Conservation (phyloP, 2,888 invertebrate genomes). For the Cephus runcator region DNA sequence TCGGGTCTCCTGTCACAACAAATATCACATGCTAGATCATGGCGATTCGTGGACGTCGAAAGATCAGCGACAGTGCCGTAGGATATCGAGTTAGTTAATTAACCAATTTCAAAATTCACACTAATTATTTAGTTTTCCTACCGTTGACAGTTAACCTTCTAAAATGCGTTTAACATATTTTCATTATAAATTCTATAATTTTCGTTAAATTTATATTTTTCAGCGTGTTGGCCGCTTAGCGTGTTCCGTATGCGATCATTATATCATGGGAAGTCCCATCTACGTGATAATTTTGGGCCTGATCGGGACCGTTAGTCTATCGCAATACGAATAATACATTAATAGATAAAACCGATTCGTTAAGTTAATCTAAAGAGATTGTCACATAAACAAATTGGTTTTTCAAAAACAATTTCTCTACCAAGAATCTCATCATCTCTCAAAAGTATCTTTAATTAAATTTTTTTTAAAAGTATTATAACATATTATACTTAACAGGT, state of each 20-base stretch:
- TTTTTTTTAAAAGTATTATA: not conserved
- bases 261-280: slow-evolving; percentile 53
- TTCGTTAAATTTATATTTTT: slow-evolving; percentile 12
- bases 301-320: slow-evolving; percentile 61
- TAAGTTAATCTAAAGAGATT: not conserved
- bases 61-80: slow-evolving; percentile 13
- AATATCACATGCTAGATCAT: slow-evolving; percentile 20
- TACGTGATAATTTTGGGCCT: slow-evolving; percentile 59
- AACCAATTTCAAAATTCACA: not conserved
- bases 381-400: not conserved
- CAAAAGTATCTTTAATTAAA: not conserved
- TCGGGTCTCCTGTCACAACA: not conserved
- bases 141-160: not conserved
- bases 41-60: slow-evolving; percentile 35
- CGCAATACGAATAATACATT: slow-evolving; percentile 23
- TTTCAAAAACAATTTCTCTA: not conserved
- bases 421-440: not conserved
- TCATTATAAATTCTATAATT: not conserved
- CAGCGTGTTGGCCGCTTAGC: slow-evolving; percentile 46
- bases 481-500: slow-evolving; percentile 34
- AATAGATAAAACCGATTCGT: not conserved
- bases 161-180: not conserved
- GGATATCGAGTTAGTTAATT: slow-evolving; percentile 29
- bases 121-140: not conserved
- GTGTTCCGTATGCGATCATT: slow-evolving; percentile 54